A percentile compares a stretch with the other conserved stretches of the same genome.
Conservation (phyloP, 1,140 invertebrate species). For the Helicorthomorpha holstii region DNA sequence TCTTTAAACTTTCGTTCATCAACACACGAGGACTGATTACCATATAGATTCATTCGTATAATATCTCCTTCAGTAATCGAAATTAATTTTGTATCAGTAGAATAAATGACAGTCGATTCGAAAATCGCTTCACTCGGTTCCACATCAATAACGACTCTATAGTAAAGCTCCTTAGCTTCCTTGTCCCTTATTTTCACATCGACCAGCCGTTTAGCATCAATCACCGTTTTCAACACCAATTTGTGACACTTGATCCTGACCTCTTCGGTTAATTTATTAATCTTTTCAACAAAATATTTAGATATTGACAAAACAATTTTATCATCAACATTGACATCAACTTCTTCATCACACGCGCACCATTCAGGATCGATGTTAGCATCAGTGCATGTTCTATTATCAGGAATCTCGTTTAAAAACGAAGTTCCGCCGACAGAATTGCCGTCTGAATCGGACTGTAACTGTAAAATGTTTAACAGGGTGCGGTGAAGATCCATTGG, state of each 20-base stretch:
- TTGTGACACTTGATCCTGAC: neutral
- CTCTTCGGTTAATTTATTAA: neutral
- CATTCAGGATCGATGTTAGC: constrained; percentile 26
- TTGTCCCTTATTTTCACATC: neutral
- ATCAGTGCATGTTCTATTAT: constrained; percentile 21
- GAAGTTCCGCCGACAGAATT: constrained; percentile 13
- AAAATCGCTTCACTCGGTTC: neutral
- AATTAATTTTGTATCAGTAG: neutral
- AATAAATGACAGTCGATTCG: neutral
- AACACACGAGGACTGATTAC: neutral
- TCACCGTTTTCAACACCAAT: neutral
- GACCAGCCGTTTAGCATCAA: neutral
- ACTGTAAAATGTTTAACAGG: constrained; percentile 21
- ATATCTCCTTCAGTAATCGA: neutral
- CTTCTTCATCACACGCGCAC: constrained; percentile 21
- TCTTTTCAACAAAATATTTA: neutral
- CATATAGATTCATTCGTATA: neutral
- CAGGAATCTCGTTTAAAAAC: constrained; percentile 18
- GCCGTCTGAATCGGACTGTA: neutral
- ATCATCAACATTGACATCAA: neutral
- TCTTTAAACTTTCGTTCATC: neutral
- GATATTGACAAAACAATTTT: neutral
- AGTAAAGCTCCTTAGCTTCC: neutral
- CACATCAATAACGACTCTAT: neutral
- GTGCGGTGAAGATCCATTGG: constrained; percentile 32